Evolutionary conservation across 1,140 invertebrate species (phyloP).

Genomic region (Campoletis sonorensis): DNA sequence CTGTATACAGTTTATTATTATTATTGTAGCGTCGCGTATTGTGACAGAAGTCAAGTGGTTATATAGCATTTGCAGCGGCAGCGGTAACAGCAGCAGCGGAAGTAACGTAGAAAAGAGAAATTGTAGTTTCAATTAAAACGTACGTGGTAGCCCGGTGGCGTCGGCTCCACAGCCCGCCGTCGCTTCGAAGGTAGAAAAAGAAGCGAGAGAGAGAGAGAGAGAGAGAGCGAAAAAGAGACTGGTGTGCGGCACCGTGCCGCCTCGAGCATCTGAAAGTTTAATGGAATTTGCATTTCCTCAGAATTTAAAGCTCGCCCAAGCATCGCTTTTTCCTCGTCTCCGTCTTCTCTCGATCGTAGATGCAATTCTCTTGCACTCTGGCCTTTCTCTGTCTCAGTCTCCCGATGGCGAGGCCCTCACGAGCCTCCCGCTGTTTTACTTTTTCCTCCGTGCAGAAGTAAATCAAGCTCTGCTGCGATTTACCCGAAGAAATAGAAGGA

Average conservation of each 20-base stretch:
- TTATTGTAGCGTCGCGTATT: conserved; percentile 7
- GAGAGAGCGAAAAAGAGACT: too few species aligned
- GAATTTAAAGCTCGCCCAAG: conserved; percentile 52
- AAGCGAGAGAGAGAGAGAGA: neutral
- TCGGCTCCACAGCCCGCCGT: conserved; percentile 40
- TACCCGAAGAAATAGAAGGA: neutral
- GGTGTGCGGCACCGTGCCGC: conserved; percentile 21
- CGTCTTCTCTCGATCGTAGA: conserved; percentile 54
- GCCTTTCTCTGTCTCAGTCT: neutral
- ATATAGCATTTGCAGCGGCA: conserved; percentile 3
- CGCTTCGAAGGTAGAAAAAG: conserved; percentile 26
- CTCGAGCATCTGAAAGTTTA: conserved; percentile 51
- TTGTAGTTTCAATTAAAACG: conserved; percentile 54
- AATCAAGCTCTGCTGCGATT: conserved; percentile 46
- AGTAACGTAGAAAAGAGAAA: conserved; percentile 43
- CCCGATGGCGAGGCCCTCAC: conserved; percentile 14
- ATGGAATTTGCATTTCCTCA: conserved; percentile 53
- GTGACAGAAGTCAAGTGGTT: conserved; percentile 33
- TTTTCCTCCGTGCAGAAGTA: conserved; percentile 41
- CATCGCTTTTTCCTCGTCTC: conserved; percentile 30
- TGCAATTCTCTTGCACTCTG: conserved; percentile 31
- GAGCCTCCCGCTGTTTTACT: conserved; percentile 13
- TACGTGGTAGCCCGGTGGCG: conserved; percentile 50
- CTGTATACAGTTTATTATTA: neutral
- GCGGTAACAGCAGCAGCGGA: conserved; percentile 8